Percentiles rank a stretch among this genome's conserved stretches.
phyloP scores from a whole-genome alignment of 1,140 invertebrate genomes.

The Parasteatoda tepidariorum region DNA sequence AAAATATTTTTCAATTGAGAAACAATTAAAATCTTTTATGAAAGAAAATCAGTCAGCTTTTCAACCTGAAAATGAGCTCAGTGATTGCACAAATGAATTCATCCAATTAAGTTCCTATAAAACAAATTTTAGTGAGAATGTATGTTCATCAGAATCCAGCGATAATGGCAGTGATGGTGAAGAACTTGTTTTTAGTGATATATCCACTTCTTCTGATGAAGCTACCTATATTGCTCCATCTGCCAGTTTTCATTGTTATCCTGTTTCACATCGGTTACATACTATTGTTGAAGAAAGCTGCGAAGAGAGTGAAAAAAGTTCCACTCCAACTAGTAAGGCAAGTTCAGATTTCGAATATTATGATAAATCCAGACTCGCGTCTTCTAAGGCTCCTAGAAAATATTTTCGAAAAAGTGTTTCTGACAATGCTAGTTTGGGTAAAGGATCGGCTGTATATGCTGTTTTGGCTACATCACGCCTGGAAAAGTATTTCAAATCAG shows the following conservation, averaged over 20 bases:
- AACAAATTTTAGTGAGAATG: constrained; percentile 27
- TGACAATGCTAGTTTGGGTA: constrained; percentile 5
- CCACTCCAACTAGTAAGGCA: constrained; percentile 65
- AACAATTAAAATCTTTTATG: constrained; percentile 32
- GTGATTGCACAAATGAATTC: not conserved
- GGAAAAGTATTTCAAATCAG: constrained; percentile 90
- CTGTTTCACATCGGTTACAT: constrained; percentile 80
- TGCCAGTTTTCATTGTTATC: constrained; percentile 31
- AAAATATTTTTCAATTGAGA: constrained; percentile 4
- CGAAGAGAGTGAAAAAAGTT: constrained; percentile 78
- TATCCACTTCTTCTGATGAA: constrained; percentile 56
- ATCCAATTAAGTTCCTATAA: constrained; percentile 44
- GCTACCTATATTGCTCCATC: constrained; percentile 48
- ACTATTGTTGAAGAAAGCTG: constrained; percentile 95
- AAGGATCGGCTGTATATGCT: constrained; percentile 32
- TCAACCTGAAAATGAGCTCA: constrained; percentile 6
- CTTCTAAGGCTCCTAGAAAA: constrained; percentile 29
- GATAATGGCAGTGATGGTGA: constrained; percentile 60
- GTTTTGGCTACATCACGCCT: constrained; percentile 81
- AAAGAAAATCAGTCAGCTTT: constrained; percentile 20
- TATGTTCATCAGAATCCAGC: constrained; percentile 52
- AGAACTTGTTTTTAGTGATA: constrained; percentile 62
- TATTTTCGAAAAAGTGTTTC: constrained; percentile 5
- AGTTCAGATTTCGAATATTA: constrained; percentile 47
- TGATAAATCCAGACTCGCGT: constrained; percentile 31